These are phyloP conservation scores for Palaemon carinicauda DNA, from an alignment of 1,140 invertebrate species.

Conservation along the genomic window DNA sequence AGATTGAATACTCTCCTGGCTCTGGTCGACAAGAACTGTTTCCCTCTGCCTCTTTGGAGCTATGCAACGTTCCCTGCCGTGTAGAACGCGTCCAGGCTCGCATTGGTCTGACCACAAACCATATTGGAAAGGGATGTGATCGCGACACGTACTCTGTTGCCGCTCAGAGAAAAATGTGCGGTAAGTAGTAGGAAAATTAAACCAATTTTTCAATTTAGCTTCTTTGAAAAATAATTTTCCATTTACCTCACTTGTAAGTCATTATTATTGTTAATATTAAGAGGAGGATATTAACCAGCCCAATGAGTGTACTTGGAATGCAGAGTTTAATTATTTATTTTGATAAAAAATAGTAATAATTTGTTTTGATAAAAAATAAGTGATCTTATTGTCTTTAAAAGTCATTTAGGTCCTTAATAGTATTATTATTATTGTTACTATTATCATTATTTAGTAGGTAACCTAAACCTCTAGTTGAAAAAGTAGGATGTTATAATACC, in stretches of 20 bases:
- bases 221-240: not conserved
- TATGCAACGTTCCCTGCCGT: constrained; percentile 82
- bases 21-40: constrained; percentile 81
- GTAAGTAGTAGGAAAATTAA: constrained; percentile 17
- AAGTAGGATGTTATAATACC: no score
- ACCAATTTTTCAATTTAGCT: not conserved
- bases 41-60: constrained; percentile 83
- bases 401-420: no score
- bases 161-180: constrained; percentile 89
- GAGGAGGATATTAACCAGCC: no score
- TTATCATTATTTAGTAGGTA: no score
- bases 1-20: constrained; percentile 90
- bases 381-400: no score
- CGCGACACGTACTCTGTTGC: constrained; percentile 89
- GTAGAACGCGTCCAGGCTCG: constrained; percentile 72
- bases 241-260: not conserved
- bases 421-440: no score
- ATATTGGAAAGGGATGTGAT: constrained; percentile 90
- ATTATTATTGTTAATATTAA: no score
- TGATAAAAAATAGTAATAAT: no score
- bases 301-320: no score
- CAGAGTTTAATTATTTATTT: no score
- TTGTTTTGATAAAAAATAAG: no score
- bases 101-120: constrained; percentile 78
- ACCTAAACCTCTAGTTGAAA: no score